A percentile compares a stretch with the other conserved stretches of the same genome.
Conservation (phyloP, 1,140 invertebrate species). For the Zaprionus gabonicus region DNA sequence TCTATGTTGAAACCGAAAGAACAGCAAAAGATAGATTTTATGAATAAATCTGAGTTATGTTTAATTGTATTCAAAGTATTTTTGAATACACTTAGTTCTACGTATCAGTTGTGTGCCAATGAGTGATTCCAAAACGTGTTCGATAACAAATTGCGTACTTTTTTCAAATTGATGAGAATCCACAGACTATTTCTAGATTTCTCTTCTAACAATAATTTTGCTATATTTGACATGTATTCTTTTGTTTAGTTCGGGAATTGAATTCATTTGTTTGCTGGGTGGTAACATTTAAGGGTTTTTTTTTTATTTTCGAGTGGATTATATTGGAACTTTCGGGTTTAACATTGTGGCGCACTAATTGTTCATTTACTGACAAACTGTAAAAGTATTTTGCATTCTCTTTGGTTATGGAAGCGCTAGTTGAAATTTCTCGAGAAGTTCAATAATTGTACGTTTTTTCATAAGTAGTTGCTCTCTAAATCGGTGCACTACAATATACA, state of each 20-base stretch:
- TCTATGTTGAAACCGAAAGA: slow-evolving; percentile 4
- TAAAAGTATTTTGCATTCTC: slow-evolving; percentile 20
- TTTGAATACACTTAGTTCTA: background rate
- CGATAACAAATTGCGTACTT: slow-evolving; percentile 22
- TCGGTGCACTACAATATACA: slow-evolving; percentile 24
- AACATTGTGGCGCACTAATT: slow-evolving; percentile 39
- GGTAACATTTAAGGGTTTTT: background rate
- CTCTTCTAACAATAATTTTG: slow-evolving; percentile 6
- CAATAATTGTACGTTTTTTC: slow-evolving; percentile 69
- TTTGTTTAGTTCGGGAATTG: slow-evolving; percentile 3
- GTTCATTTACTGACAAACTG: slow-evolving; percentile 21
- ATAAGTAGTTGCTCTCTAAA: slow-evolving; percentile 30
- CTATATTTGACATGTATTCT: slow-evolving; percentile 12
- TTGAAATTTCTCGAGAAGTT: slow-evolving; percentile 63
- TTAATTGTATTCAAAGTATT: background rate
- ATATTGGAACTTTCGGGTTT: slow-evolving; percentile 33
- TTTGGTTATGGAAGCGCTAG: slow-evolving; percentile 68
- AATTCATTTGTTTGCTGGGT: background rate
- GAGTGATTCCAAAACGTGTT: slow-evolving; percentile 16
- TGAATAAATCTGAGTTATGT: background rate
- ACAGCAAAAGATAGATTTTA: background rate
- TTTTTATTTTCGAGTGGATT: background rate
- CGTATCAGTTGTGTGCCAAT: slow-evolving; percentile 7
- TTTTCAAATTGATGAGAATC: slow-evolving; percentile 35
- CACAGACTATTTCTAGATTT: slow-evolving; percentile 38